These are phyloP conservation scores for Triops cancriformis DNA, from an alignment of 1,140 invertebrate species.

Conservation along the genomic window DNA sequence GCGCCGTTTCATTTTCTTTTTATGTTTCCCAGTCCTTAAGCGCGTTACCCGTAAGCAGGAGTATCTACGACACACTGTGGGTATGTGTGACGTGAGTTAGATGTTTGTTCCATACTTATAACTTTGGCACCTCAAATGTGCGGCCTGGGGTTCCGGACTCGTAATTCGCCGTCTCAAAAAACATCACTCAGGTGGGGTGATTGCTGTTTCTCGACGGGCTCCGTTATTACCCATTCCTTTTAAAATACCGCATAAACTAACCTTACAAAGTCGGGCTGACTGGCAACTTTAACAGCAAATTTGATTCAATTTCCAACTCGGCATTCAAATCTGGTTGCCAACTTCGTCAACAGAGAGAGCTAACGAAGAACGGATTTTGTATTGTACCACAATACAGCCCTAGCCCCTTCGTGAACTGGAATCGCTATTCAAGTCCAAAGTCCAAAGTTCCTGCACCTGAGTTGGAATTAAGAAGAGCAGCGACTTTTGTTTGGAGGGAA, in stretches of 20 bases:
- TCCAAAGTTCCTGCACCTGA: neutral
- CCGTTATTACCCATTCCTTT: neutral
- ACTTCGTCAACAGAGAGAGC: no score
- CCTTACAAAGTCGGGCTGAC: neutral
- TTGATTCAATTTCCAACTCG: no score
- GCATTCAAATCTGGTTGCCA: no score
- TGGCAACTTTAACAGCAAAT: neutral
- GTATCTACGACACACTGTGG: neutral
- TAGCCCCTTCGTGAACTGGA: neutral
- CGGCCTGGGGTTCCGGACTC: conserved; percentile 84
- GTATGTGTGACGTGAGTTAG: neutral
- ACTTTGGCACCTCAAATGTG: conserved; percentile 51
- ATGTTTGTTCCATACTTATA: neutral
- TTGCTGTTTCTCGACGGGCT: conserved; percentile 50
- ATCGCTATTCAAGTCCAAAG: neutral
- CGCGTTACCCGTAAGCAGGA: neutral
- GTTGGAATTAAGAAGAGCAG: neutral
- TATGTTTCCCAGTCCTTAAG: neutral
- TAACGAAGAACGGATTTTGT: neutral
- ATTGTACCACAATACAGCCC: neutral
- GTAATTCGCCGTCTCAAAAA: conserved; percentile 89
- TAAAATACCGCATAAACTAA: neutral
- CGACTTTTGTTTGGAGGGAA: neutral
- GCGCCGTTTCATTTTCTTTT: neutral
- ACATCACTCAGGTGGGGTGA: conserved; percentile 89